These are phyloP conservation scores for Drosophila willistoni DNA, from an alignment of 1,140 invertebrate species.

Conservation along the genomic window DNA sequence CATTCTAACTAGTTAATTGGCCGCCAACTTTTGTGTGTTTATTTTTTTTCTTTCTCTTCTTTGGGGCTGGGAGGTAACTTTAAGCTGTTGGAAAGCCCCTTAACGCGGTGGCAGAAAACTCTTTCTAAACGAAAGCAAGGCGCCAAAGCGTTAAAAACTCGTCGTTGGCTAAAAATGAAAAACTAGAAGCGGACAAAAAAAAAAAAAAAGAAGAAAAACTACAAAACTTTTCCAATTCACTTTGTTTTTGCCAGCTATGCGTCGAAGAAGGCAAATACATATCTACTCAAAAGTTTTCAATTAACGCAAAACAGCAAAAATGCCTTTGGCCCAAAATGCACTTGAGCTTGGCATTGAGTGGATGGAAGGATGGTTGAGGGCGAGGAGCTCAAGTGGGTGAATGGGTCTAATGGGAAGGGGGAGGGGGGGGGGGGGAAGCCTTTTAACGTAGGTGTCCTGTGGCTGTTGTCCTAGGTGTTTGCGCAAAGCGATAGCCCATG, in stretches of 20 bases:
- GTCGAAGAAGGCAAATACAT: slow-evolving; percentile 65
- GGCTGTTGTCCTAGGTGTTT: slow-evolving; percentile 56
- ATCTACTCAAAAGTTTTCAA: slow-evolving; percentile 75
- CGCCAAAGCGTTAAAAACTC: slow-evolving; percentile 76
- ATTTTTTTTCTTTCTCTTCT: slow-evolving; percentile 11
- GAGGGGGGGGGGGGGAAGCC: slow-evolving; percentile 40
- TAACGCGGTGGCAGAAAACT: background rate
- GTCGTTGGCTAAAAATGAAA: slow-evolving; percentile 31
- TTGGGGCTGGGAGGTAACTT: slow-evolving; percentile 28
- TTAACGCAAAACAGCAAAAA: slow-evolving; percentile 73
- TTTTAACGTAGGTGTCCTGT: slow-evolving; percentile 61
- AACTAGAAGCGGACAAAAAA: slow-evolving; percentile 49
- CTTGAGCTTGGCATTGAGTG: slow-evolving; percentile 23
- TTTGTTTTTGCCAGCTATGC: slow-evolving; percentile 53
- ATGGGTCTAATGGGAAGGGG: background rate
- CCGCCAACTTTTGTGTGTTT: slow-evolving; percentile 41
- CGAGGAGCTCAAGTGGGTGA: background rate
- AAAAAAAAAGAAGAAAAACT: slow-evolving; percentile 42
- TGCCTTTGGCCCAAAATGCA: slow-evolving; percentile 53
- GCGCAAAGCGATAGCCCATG: slow-evolving; percentile 58
- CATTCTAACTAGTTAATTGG: slow-evolving; percentile 43
- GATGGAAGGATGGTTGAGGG: too few relatives aligned
- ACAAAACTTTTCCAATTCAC: slow-evolving; percentile 76
- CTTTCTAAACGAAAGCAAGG: slow-evolving; percentile 72
- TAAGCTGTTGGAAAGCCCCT: slow-evolving; percentile 53